phyloP scores from a whole-genome alignment of 2,113 vertebrate species.

The Phalacrocorax brasilianus region DNA sequence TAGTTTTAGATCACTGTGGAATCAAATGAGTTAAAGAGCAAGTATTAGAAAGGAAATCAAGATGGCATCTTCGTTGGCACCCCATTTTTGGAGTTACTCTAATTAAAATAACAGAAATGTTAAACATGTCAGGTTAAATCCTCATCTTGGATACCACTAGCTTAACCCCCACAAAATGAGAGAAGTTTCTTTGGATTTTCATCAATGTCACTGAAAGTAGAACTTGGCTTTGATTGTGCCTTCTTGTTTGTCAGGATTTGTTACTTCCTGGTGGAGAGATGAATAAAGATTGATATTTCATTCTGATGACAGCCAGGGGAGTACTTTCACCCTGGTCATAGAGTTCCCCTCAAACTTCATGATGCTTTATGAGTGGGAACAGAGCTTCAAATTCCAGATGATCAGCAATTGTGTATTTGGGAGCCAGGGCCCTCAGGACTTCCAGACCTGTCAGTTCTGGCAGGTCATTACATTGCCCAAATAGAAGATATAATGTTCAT shows the following conservation, averaged over 20 bases:
- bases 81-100: background rate
- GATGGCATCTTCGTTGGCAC: background rate
- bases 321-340: background rate
- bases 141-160: background rate
- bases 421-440: background rate
- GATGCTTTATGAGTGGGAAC: background rate
- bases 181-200: background rate
- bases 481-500: background rate
- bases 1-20: background rate
- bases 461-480: background rate
- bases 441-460: background rate
- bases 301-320: background rate
- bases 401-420: background rate
- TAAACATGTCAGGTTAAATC: background rate
- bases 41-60: background rate
- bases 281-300: background rate
- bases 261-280: background rate
- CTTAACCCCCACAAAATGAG: background rate
- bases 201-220: background rate
- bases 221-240: background rate
- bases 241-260: background rate
- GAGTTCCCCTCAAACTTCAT: background rate
- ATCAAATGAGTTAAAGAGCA: background rate
- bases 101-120: background rate
- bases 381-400: background rate